These are phyloP conservation scores for Auanema sp. DNA, from an alignment of 2,888 invertebrate species.

Conservation along the genomic window DNA sequence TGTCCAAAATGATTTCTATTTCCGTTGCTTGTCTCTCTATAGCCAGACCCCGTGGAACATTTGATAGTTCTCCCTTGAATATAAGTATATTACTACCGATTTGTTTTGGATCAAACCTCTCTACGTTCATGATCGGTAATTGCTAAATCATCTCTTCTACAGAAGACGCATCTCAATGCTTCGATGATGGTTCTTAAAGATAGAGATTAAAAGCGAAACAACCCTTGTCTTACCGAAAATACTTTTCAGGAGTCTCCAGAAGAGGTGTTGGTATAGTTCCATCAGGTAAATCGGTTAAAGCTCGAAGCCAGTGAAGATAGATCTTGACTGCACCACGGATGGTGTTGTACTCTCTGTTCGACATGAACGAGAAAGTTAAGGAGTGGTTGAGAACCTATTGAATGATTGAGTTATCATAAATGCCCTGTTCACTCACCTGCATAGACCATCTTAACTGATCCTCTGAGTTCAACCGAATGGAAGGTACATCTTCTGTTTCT, in stretches of 20 bases:
- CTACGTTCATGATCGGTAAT: conserved; percentile 5
- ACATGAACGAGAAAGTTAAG: conserved; percentile 49
- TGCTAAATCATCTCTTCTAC: conserved; percentile 31
- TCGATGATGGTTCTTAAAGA: conserved; percentile 52
- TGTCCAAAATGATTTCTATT: conserved; percentile 41
- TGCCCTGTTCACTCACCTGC: conserved; percentile 43
- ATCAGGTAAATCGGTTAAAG: conserved; percentile 43
- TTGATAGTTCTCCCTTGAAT: not conserved
- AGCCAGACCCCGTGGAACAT: conserved; percentile 29
- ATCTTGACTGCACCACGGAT: conserved; percentile 43
- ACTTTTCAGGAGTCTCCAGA: conserved; percentile 47
- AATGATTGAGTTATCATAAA: not conserved
- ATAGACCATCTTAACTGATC: conserved; percentile 61
- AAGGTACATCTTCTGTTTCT: conserved; percentile 30
- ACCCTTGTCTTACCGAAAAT: conserved; percentile 29
- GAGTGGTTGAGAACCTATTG: conserved; percentile 55
- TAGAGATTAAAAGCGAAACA: not conserved
- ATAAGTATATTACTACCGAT: too few species aligned
- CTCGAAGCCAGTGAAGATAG: conserved; percentile 45
- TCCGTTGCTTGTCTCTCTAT: conserved; percentile 42
- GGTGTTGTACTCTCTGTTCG: conserved; percentile 50
- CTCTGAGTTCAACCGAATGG: conserved; percentile 46
- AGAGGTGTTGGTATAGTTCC: conserved; percentile 43
- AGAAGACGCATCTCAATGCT: conserved; percentile 52
- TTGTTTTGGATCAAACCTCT: not conserved